Evolutionary conservation across 2,113 vertebrate species (phyloP).

Genomic region (Neotragus pygmaeus): DNA sequence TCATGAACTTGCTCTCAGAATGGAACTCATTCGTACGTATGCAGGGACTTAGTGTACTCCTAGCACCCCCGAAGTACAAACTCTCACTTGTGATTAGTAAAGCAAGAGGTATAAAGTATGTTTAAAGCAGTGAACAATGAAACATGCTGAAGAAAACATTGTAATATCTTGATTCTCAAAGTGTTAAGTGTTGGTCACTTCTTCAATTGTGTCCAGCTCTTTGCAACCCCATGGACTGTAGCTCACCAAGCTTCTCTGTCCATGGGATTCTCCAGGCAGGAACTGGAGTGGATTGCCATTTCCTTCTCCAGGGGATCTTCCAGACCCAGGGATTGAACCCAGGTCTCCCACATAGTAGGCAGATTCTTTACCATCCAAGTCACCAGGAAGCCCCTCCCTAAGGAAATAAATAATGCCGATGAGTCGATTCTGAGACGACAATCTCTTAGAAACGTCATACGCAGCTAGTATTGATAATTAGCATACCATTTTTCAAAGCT

Average conservation of each 20-base stretch:
- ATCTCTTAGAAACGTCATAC: neutral
- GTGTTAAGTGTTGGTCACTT: neutral
- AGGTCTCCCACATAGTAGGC: neutral
- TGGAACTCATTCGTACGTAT: fast-evolving
- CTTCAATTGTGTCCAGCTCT: neutral
- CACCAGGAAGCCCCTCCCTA: neutral
- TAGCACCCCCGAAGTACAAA: neutral
- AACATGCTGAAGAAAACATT: neutral
- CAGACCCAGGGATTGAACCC: neutral
- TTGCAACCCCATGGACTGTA: neutral
- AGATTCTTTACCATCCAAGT: neutral
- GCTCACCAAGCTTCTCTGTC: neutral
- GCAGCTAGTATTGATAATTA: neutral
- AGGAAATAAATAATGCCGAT: neutral
- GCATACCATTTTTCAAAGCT: neutral
- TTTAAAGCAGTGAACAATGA: neutral
- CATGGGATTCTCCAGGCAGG: neutral
- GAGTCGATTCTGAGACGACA: neutral
- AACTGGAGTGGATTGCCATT: neutral
- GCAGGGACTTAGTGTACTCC: neutral
- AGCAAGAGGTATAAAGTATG: neutral
- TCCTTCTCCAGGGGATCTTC: neutral
- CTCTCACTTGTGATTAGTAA: neutral
- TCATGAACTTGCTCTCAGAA: neutral
- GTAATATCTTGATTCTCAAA: neutral